These are phyloP conservation scores for Silurus aristotelis DNA, from an alignment of 2,797 vertebrate species.

Conservation along the genomic window DNA sequence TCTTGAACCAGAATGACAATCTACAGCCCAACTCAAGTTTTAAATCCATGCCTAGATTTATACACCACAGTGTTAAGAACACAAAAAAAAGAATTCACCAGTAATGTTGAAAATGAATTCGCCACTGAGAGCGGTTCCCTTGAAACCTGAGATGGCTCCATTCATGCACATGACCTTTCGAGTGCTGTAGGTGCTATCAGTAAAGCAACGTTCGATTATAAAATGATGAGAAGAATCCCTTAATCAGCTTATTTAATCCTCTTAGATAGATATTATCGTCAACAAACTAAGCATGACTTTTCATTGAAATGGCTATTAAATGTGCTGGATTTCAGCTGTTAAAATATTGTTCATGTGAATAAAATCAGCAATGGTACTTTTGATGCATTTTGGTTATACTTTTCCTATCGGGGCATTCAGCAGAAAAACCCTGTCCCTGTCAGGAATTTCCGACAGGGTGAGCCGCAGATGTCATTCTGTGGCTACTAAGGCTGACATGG, in stretches of 20 bases:
- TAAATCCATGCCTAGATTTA: neutral
- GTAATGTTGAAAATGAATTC: neutral
- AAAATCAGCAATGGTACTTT: neutral
- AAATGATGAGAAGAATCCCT: neutral
- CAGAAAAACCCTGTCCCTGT: neutral
- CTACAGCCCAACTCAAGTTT: too few species aligned
- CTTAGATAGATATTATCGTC: neutral
- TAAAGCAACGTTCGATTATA: neutral
- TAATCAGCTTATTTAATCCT: constrained; percentile 19
- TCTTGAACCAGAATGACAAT: neutral
- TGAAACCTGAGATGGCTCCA: neutral
- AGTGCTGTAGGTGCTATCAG: constrained; percentile 4
- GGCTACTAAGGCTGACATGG: too few species aligned
- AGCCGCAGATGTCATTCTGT: too few species aligned
- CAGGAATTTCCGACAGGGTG: too few species aligned
- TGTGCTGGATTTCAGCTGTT: neutral
- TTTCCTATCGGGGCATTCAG: too few species aligned
- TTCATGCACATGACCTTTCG: constrained; percentile 18
- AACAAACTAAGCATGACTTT: neutral
- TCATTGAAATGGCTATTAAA: neutral
- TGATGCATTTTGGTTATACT: neutral
- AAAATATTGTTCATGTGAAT: neutral
- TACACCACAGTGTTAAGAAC: neutral
- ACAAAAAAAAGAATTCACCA: neutral
- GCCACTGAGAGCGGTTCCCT: neutral